Conservation (phyloP, 2,888 invertebrate genomes). For the Harmothoe impar region DNA sequence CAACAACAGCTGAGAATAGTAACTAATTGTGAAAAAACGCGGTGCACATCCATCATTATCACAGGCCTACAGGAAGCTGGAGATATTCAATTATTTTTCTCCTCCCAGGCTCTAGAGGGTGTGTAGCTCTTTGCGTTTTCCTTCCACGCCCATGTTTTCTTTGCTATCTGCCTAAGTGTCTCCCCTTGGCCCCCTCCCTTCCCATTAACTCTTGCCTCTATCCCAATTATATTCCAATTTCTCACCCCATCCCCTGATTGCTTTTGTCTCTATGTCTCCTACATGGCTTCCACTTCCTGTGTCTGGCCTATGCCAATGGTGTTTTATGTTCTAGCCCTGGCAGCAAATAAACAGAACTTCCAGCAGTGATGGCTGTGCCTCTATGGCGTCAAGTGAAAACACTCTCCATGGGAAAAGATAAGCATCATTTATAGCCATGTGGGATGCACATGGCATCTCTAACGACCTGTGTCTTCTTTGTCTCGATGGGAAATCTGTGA, state of each 20-base stretch:
- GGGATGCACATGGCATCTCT: conserved; percentile 9
- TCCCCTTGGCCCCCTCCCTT: too few relatives aligned
- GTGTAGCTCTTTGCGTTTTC: too few relatives aligned
- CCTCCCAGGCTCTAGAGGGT: background rate
- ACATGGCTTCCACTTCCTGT: background rate
- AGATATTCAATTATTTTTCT: background rate
- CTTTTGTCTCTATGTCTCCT: too few relatives aligned
- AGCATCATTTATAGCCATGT: conserved; percentile 2
- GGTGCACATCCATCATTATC: background rate
- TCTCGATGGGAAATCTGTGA: too few relatives aligned
- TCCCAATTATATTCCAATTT: too few relatives aligned
- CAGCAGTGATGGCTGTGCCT: background rate
- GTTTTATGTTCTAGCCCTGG: background rate
- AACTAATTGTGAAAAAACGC: background rate
- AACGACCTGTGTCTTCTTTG: too few relatives aligned
- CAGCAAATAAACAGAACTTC: background rate
- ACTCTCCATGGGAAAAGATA: background rate
- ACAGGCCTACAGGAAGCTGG: background rate
- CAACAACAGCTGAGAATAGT: too few relatives aligned
- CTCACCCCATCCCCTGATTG: too few relatives aligned
- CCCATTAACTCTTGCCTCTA: too few relatives aligned
- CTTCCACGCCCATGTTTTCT: too few relatives aligned
- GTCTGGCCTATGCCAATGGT: background rate
- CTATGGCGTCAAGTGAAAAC: too few relatives aligned
- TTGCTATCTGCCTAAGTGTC: too few relatives aligned